A percentile compares a stretch with the other conserved stretches of the same genome.
These are phyloP conservation scores for Agrenia bidenticulata DNA, from an alignment of 2,888 invertebrate genomes.

Conservation along the genomic window DNA sequence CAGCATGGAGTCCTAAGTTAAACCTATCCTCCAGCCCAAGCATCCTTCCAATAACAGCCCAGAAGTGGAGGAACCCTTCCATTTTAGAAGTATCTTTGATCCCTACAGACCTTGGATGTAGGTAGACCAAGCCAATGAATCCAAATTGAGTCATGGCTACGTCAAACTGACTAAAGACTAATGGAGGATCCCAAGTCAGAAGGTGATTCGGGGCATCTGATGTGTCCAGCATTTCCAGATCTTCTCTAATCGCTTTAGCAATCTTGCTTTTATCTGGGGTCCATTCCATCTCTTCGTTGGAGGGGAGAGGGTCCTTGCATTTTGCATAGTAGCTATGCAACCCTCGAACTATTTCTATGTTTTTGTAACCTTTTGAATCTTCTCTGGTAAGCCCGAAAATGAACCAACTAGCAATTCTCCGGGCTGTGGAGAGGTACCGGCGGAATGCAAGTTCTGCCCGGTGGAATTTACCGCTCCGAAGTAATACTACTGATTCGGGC, in stretches of 20 bases:
- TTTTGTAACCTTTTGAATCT: slow-evolving; percentile 49
- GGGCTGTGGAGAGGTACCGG: slow-evolving; percentile 55
- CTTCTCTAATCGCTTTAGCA: slow-evolving; percentile 35
- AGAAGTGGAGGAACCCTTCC: slow-evolving; percentile 39
- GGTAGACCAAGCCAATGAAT: slow-evolving; percentile 56
- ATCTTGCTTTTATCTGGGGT: slow-evolving; percentile 32
- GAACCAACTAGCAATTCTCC: slow-evolving; percentile 56
- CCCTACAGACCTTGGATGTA: slow-evolving; percentile 47
- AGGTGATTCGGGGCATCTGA: slow-evolving; percentile 29
- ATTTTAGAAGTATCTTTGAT: slow-evolving; percentile 25
- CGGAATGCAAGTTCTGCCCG: slow-evolving; percentile 54
- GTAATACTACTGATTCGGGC: slow-evolving; percentile 36
- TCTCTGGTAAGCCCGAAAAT: slow-evolving; percentile 55
- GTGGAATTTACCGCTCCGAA: slow-evolving; percentile 54
- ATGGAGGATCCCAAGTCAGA: slow-evolving; percentile 41
- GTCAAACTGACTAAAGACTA: slow-evolving; percentile 57
- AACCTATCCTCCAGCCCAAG: slow-evolving; percentile 45
- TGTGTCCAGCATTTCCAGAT: slow-evolving; percentile 33
- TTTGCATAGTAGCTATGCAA: slow-evolving; percentile 52
- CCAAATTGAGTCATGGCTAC: slow-evolving; percentile 58
- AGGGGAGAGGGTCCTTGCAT: slow-evolving; percentile 15
- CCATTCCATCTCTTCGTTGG: slow-evolving; percentile 18
- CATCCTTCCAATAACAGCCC: slow-evolving; percentile 44
- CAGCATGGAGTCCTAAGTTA: slow-evolving; percentile 39
- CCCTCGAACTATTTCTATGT: slow-evolving; percentile 54